A percentile compares a stretch with the other conserved stretches of the same genome.
Evolutionary conservation across 2,888 invertebrate species (phyloP).

Genomic region (Thymelicus acteon): DNA sequence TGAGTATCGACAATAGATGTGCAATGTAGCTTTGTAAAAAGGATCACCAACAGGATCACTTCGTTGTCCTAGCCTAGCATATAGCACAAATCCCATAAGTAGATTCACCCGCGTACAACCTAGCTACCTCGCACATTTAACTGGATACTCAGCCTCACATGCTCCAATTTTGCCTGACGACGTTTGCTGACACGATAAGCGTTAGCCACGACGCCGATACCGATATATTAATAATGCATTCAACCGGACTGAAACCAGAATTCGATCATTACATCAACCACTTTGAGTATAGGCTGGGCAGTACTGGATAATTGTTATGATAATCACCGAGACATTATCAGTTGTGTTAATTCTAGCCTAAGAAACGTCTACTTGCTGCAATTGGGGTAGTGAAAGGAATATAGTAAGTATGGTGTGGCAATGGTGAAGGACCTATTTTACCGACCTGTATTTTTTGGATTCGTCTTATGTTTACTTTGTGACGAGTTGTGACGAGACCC

Average conservation of each 20-base stretch:
- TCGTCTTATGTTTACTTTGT: too few species aligned
- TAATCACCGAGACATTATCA: constrained; percentile 22
- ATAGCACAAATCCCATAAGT: too few species aligned
- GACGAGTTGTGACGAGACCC: too few species aligned
- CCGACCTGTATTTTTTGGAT: too few species aligned
- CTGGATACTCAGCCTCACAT: constrained; percentile 44
- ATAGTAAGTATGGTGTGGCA: neutral
- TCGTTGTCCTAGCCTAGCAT: too few species aligned
- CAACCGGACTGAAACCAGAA: constrained; percentile 35
- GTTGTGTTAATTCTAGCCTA: neutral
- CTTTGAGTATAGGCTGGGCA: constrained; percentile 23
- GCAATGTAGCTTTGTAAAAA: too few species aligned
- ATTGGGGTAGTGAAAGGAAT: neutral
- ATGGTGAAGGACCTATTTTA: too few species aligned
- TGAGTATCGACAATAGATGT: too few species aligned
- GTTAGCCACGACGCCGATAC: constrained; percentile 42
- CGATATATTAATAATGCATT: constrained; percentile 35
- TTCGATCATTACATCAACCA: constrained; percentile 24
- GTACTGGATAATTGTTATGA: constrained; percentile 26
- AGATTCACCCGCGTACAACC: too few species aligned
- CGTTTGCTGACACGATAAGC: constrained; percentile 56
- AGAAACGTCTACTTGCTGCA: neutral
- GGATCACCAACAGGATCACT: too few species aligned
- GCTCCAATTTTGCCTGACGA: constrained; percentile 64
- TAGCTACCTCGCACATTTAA: neutral